Base-by-base conservation (phyloP, 2,797 vertebrate genomes). In the Naso thynnoides region DNA sequence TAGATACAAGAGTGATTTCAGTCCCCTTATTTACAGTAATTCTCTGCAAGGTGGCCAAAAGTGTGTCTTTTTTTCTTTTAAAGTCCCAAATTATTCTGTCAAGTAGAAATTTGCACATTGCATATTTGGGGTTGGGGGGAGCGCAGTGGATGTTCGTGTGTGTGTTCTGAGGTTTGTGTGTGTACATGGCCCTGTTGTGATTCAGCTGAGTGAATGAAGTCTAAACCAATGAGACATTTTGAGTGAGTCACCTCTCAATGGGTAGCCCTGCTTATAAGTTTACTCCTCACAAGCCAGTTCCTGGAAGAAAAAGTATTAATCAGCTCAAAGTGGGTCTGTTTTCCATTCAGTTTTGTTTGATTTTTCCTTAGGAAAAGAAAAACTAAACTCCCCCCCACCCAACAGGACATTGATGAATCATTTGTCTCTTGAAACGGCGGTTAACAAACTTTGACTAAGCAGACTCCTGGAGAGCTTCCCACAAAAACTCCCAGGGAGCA, bases 401-500 rank as follows among this genome's bases (percentile, higher is more conserved):
- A 53, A 62, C 49, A 23, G 70, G 79, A 79, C 85, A 68, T 27
- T 78, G 80, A 91, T 86, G 82, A 91, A 86, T 90, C 79, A 86
- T 87, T 80, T 82, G 68, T 79, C 83, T 88, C n/a, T 86, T 90
- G 74, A 85, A 85, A 82, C 36, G 8, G 53, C 47, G 79, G 59
- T 61, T 83, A 82, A 85, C 78, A 79, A 79, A 88, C 76, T 81
- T 72, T 76, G 86, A 90, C 86, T 74, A 85, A 89, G 73, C 69
- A 75, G 81, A 71, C 80, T 84, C 82, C 78, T 67, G 70, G 78
- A 82, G 82, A 82, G 76, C 75, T 81, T 86, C 79, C 82, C 85
- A 89, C 74, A 86, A 72, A 88, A 83, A 72, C 61, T 68, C 83
- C 27, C 68, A 63, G 71, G 65, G 71, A 82, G 76, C 79, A 57